Evolutionary conservation across 1,140 invertebrate genomes (phyloP).

Genomic region (Telenomus remus): DNA sequence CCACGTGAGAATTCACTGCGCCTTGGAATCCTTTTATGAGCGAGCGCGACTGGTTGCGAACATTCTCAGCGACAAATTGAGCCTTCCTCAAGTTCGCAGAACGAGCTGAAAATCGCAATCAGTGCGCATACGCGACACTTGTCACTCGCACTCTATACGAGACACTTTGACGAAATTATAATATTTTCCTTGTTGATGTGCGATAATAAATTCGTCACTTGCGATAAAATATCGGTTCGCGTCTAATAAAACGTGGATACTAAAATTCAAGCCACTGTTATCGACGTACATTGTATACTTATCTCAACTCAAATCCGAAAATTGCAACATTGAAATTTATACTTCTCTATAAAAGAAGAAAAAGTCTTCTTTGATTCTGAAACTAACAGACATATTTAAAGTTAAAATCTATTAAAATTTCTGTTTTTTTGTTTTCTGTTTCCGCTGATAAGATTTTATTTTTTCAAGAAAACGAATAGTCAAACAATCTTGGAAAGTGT

Average conservation of each 20-base stretch:
- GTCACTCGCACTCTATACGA: constrained; percentile 33
- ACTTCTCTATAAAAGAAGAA: too few species aligned
- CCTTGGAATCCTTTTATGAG: constrained; percentile 49
- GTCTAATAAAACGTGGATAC: constrained; percentile 12
- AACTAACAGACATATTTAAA: too few species aligned
- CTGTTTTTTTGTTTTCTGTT: too few species aligned
- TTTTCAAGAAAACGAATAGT: background rate
- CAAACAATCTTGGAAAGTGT: constrained; percentile 20
- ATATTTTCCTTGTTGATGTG: constrained; percentile 22
- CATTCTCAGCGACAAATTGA: constrained; percentile 41
- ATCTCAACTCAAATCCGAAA: background rate
- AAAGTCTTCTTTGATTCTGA: too few species aligned
- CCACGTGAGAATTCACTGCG: constrained; percentile 40
- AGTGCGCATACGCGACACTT: constrained; percentile 41
- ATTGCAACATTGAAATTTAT: background rate
- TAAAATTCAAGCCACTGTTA: constrained; percentile 13
- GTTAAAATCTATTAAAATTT: too few species aligned
- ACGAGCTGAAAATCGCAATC: constrained; percentile 47
- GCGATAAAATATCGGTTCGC: constrained; percentile 2
- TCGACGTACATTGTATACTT: background rate
- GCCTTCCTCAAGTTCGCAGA: constrained; percentile 35
- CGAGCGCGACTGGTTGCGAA: constrained; percentile 43
- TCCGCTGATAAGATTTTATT: background rate
- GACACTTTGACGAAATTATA: constrained; percentile 27
- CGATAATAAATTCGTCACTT: constrained; percentile 22